A percentile compares a stretch with the other conserved stretches of the same genome.
These are phyloP conservation scores for Andrena hattorfiana DNA, from an alignment of 2,888 invertebrate genomes.

Conservation along the genomic window DNA sequence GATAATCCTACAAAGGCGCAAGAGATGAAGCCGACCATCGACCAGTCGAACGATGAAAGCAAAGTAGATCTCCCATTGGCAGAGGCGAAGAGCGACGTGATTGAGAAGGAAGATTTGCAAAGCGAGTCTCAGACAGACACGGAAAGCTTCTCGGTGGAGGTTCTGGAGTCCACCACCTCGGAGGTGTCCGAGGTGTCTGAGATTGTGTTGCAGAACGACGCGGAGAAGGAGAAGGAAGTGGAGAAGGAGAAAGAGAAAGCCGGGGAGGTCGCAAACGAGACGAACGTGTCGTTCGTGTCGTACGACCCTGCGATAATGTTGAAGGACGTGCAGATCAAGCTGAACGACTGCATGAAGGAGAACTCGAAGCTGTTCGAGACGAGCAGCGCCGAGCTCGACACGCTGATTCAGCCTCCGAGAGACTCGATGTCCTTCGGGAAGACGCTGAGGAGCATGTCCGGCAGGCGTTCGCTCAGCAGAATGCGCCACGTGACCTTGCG, in stretches of 20 bases:
- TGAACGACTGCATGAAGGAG: conserved; percentile 81
- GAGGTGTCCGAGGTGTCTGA: conserved; percentile 73
- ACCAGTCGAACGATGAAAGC: not conserved
- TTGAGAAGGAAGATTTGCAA: conserved; percentile 66
- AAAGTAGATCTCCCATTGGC: conserved; percentile 23
- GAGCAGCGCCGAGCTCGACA: conserved; percentile 48
- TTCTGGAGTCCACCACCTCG: conserved; percentile 79
- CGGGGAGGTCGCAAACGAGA: conserved; percentile 35
- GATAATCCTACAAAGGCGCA: conserved; percentile 39
- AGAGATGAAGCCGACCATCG: conserved; percentile 25
- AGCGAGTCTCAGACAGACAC: conserved; percentile 65
- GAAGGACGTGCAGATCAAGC: conserved; percentile 79
- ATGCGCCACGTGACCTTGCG: conserved; percentile 77
- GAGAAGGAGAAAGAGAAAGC: conserved; percentile 57
- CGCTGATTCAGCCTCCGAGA: conserved; percentile 42
- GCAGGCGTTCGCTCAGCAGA: conserved; percentile 79
- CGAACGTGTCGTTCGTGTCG: conserved; percentile 73
- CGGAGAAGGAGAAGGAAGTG: conserved; percentile 44
- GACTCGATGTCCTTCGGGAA: conserved; percentile 80
- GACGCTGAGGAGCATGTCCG: conserved; percentile 80
- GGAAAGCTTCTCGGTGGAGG: conserved; percentile 72
- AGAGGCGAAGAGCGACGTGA: conserved; percentile 28
- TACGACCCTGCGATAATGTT: conserved; percentile 79
- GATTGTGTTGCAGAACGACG: conserved; percentile 56
- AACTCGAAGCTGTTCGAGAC: conserved; percentile 71